Conservation (phyloP, 2,888 invertebrate genomes). For the Epistrophella euchroma region DNA sequence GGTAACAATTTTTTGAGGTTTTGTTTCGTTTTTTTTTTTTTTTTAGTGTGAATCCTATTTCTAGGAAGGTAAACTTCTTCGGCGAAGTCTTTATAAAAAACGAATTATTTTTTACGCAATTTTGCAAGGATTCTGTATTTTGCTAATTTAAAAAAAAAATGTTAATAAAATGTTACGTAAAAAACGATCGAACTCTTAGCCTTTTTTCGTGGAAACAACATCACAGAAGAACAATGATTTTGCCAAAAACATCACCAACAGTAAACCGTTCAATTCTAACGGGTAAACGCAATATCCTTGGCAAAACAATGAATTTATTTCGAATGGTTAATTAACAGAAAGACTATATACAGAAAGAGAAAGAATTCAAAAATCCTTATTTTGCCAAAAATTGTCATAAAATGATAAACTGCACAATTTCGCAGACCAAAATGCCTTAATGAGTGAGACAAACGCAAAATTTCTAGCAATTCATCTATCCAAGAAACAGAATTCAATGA, state of each 20-base stretch:
- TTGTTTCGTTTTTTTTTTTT: background rate
- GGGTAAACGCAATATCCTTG: conserved; percentile 74
- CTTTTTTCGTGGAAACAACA: conserved; percentile 41
- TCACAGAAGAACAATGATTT: conserved; percentile 25
- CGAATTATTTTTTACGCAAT: conserved; percentile 72
- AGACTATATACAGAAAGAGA: background rate
- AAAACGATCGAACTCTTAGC: conserved; percentile 58
- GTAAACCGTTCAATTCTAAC: conserved; percentile 68
- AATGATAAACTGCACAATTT: conserved; percentile 73
- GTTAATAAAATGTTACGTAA: conserved; percentile 72
- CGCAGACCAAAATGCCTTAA: conserved; percentile 43
- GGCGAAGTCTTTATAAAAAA: conserved; percentile 38
- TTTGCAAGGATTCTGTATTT: conserved; percentile 42
- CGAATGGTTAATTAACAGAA: conserved; percentile 58
- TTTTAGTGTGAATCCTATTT: background rate
- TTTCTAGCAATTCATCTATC: conserved; percentile 47
- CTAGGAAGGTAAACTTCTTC: conserved; percentile 21
- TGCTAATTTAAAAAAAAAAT: conserved; percentile 13
- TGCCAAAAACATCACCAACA: conserved; percentile 30
- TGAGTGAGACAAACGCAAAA: conserved; percentile 14
- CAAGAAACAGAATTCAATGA: conserved; percentile 16
- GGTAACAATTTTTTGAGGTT: background rate
- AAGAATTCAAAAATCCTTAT: conserved; percentile 28
- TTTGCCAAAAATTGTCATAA: conserved; percentile 69
- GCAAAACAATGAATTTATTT: conserved; percentile 39